A percentile compares a stretch with the other conserved stretches of the same genome.
Conservation (phyloP, 2,888 invertebrate species). For the Tetranychus piercei region DNA sequence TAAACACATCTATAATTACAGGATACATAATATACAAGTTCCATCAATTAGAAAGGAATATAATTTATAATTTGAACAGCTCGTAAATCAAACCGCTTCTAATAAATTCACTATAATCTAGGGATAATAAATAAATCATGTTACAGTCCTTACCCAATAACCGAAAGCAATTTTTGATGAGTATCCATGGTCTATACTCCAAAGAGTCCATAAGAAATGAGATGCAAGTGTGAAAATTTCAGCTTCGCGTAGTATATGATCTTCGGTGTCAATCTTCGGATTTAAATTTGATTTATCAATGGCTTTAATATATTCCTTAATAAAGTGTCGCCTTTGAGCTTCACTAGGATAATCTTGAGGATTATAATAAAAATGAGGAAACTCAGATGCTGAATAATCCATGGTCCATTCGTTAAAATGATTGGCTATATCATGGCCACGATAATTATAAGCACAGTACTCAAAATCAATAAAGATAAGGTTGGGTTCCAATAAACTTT, state of each 20-base stretch:
- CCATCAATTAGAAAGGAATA: too few relatives aligned
- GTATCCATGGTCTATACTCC: constrained; percentile 72
- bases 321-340: constrained; percentile 44
- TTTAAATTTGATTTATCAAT: constrained; percentile 16
- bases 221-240: constrained; percentile 64
- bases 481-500: constrained; percentile 29
- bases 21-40: too few relatives aligned
- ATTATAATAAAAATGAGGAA: constrained; percentile 55
- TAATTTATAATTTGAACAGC: neutral
- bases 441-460: constrained; percentile 82
- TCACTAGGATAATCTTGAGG: constrained; percentile 51
- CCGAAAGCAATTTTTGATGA: constrained; percentile 78
- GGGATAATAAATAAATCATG: neutral
- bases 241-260: constrained; percentile 49
- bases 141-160: constrained; percentile 60
- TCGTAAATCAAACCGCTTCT: neutral
- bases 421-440: constrained; percentile 77
- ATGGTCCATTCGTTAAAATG: constrained; percentile 78
- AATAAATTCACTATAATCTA: neutral
- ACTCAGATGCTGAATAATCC: constrained; percentile 58
- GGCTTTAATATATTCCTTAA: constrained; percentile 21
- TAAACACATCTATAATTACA: too few relatives aligned
- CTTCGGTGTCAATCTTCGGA: constrained; percentile 26
- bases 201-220: constrained; percentile 82
- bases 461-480: constrained; percentile 76